A percentile compares a stretch with the other conserved stretches of the same genome.
Conservation (phyloP, 2,113 vertebrate genomes). For the Engraulis encrasicolus region DNA sequence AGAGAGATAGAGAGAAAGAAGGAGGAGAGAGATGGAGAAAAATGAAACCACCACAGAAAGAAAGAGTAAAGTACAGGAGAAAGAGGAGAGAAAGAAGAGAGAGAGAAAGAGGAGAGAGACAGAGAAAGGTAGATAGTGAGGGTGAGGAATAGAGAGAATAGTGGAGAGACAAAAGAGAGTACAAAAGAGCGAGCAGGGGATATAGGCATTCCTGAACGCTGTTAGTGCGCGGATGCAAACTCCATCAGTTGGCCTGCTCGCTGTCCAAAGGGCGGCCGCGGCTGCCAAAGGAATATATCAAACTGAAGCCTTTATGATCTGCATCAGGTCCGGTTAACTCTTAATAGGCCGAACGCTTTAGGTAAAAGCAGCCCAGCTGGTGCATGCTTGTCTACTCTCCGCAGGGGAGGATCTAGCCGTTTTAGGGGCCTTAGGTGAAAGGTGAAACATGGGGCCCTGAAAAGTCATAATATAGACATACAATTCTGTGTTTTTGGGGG, state of each 20-base stretch:
- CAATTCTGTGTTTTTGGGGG: no score
- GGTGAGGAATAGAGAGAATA: background rate
- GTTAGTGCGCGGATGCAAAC: conserved; percentile 37
- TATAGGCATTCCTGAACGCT: conserved; percentile 13
- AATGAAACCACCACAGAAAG: no score
- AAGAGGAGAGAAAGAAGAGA: background rate
- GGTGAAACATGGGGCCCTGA: no score
- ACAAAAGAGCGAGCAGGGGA: background rate
- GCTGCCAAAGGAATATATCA: conserved; percentile 22
- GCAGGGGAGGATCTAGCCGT: no score
- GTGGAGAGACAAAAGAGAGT: background rate
- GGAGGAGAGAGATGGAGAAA: background rate
- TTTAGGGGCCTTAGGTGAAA: no score
- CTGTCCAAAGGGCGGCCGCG: background rate
- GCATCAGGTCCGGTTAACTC: conserved; percentile 14
- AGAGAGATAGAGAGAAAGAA: background rate
- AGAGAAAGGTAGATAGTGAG: no score
- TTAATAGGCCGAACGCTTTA: background rate
- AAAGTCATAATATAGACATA: no score
- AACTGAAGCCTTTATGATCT: conserved; percentile 14
- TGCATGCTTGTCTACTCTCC: no score
- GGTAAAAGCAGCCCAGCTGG: no score
- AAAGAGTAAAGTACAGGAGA: background rate
- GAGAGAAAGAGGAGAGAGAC: background rate
- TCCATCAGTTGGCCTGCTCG: background rate